Conservation (phyloP, 53 echinoderm and acorn worm genomes). For the Crossaster papposus region DNA sequence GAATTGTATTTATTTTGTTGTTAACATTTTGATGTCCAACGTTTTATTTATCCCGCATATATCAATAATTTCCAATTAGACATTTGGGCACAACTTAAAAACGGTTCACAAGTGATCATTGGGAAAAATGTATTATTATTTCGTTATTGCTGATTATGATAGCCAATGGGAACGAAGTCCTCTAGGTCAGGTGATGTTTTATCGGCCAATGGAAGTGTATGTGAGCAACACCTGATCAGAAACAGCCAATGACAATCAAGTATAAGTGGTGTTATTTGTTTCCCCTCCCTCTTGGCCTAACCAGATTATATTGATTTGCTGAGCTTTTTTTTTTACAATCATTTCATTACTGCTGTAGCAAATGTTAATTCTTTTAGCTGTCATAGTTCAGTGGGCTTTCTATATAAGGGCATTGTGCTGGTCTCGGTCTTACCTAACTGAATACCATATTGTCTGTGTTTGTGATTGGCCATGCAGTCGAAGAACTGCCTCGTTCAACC, state of each 20-base stretch:
- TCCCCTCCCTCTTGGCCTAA: constrained; percentile 37
- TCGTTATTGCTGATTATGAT: neutral
- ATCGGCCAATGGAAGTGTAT: constrained; percentile 25
- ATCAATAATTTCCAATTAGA: neutral
- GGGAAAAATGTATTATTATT: neutral
- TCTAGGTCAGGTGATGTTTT: constrained; percentile 27
- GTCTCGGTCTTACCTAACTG: neutral
- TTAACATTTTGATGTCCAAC: constrained; percentile 3
- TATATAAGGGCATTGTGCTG: constrained; percentile 41
- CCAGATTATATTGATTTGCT: constrained; percentile 37
- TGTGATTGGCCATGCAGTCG: neutral
- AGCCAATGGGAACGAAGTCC: constrained; percentile 30
- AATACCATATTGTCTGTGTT: neutral
- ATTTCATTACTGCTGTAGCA: constrained; percentile 60
- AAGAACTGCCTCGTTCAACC: neutral
- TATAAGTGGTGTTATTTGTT: neutral
- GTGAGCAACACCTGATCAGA: neutral
- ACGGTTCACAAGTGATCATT: neutral
- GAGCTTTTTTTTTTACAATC: constrained; percentile 37
- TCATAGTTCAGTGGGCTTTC: constrained; percentile 41
- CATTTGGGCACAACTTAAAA: neutral
- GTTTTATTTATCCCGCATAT: neutral
- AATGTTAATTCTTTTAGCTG: constrained; percentile 45
- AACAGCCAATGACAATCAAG: constrained; percentile 16
- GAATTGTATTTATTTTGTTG: neutral